Evolutionary conservation across 1,140 invertebrate genomes (phyloP).

Genomic region (Tachypleus tridentatus): DNA sequence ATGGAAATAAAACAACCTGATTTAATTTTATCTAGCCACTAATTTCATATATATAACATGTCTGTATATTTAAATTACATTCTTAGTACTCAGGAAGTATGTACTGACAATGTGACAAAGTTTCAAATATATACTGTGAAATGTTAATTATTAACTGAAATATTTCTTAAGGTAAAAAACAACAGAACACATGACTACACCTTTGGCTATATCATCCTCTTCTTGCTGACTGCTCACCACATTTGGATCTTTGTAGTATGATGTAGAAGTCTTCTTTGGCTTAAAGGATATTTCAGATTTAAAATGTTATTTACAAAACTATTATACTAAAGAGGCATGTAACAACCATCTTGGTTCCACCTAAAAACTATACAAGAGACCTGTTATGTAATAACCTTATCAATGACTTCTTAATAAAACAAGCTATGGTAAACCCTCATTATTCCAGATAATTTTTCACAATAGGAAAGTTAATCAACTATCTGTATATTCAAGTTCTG

Average conservation of each 20-base stretch:
- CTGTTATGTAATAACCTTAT: no score
- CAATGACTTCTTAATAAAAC: no score
- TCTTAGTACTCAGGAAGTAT: neutral
- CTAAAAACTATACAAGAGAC: no score
- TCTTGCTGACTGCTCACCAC: slow-evolving; percentile 61
- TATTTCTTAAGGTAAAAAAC: neutral
- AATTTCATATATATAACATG: neutral
- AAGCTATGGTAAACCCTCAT: no score
- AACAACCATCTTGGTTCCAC: no score
- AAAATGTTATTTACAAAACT: neutral
- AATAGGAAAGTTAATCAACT: no score
- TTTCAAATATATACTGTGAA: neutral
- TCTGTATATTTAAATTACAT: neutral
- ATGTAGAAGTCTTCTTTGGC: neutral
- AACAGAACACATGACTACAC: neutral
- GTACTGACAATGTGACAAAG: neutral
- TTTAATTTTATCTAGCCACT: no score
- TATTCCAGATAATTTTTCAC: no score
- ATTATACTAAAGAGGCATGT: no score
- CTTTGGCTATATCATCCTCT: slow-evolving; percentile 82
- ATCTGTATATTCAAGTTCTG: no score
- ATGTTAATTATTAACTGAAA: neutral
- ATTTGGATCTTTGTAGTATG: slow-evolving; percentile 12
- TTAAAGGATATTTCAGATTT: neutral
- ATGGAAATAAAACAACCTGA: no score